phyloP scores from a whole-genome alignment of 2,797 vertebrate species.

The Ceyx erithaca region DNA sequence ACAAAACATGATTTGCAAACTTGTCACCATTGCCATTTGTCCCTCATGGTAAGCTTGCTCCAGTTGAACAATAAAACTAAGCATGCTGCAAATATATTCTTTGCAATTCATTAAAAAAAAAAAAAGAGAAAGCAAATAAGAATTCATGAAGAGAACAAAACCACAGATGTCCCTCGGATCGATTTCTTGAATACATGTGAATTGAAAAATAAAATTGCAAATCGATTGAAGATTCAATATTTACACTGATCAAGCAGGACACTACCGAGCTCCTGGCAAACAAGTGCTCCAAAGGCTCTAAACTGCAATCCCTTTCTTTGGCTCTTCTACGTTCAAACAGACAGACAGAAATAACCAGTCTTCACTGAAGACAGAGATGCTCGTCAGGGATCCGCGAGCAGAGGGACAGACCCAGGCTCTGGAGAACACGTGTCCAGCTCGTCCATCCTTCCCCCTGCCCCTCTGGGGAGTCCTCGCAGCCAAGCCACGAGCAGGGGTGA shows the following conservation, averaged over 20 bases:
- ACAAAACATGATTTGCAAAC: conserved; percentile 67
- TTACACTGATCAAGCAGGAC: conserved; percentile 79
- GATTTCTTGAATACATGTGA: conserved; percentile 64
- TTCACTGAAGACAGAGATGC: conserved; percentile 93
- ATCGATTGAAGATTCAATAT: conserved; percentile 78
- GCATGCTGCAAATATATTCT: conserved; percentile 83
- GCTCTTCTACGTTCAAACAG: conserved; percentile 79
- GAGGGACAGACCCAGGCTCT: conserved; percentile 66
- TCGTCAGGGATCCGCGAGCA: conserved; percentile 63
- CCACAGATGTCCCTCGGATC: conserved; percentile 69
- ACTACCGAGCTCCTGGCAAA: conserved; percentile 68
- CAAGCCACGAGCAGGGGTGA: conserved; percentile 61
- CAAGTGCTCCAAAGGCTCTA: conserved; percentile 75
- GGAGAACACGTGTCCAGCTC: conserved; percentile 64
- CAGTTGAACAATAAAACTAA: conserved; percentile 70
- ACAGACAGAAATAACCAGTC: conserved; percentile 81
- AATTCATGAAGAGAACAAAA: conserved; percentile 55
- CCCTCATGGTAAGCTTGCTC: conserved; percentile 79
- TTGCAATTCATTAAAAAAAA: conserved; percentile 69
- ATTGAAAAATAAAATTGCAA: conserved; percentile 49
- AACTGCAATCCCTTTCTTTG: conserved; percentile 84
- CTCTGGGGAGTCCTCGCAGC: conserved; percentile 76
- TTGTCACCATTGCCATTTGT: conserved; percentile 73
- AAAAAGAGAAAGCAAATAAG: background rate
- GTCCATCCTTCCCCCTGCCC: conserved; percentile 73